Percentiles rank a stretch among this genome's conserved stretches.
Evolutionary conservation across 1,140 invertebrate genomes (phyloP).

Genomic region (Sycophila sp.): DNA sequence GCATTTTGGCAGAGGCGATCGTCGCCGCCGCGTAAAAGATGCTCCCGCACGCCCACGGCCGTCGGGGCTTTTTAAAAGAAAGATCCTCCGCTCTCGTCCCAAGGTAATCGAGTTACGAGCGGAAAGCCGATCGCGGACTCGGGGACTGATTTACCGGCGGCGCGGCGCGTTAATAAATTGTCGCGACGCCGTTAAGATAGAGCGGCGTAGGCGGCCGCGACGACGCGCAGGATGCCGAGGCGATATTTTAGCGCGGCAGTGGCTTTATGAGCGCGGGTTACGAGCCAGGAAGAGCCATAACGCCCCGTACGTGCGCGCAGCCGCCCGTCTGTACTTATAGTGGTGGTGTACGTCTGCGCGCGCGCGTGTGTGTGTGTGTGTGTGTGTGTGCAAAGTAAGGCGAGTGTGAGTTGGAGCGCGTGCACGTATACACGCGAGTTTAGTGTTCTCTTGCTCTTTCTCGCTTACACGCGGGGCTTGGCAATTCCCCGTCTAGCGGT

Average conservation of each 20-base stretch:
- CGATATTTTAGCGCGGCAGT: slow-evolving; percentile 62
- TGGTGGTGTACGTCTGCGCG: slow-evolving; percentile 36
- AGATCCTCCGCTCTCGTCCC: neutral
- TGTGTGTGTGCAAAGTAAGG: slow-evolving; percentile 33
- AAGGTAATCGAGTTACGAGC: slow-evolving; percentile 13
- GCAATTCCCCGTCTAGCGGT: slow-evolving; percentile 57
- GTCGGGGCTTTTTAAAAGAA: neutral
- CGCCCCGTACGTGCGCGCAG: slow-evolving; percentile 49
- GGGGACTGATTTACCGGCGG: slow-evolving; percentile 58
- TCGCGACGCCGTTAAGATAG: slow-evolving; percentile 63
- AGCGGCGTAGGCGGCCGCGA: slow-evolving; percentile 47
- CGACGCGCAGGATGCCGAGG: slow-evolving; percentile 32
- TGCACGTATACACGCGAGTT: neutral
- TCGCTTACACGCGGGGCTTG: slow-evolving; percentile 38
- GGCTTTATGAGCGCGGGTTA: slow-evolving; percentile 66
- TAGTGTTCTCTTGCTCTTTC: slow-evolving; percentile 20
- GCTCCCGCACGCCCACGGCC: neutral
- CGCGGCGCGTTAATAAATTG: slow-evolving; percentile 63
- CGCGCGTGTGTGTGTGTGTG: slow-evolving; percentile 35
- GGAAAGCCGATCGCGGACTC: neutral
- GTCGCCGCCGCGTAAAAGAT: neutral
- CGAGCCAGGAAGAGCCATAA: slow-evolving; percentile 66
- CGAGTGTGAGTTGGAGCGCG: neutral
- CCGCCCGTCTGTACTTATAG: too few relatives aligned
- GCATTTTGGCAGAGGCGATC: slow-evolving; percentile 40